These are phyloP conservation scores for Bradypodion ventrale DNA, from an alignment of 2,797 vertebrate genomes.

Conservation along the genomic window DNA sequence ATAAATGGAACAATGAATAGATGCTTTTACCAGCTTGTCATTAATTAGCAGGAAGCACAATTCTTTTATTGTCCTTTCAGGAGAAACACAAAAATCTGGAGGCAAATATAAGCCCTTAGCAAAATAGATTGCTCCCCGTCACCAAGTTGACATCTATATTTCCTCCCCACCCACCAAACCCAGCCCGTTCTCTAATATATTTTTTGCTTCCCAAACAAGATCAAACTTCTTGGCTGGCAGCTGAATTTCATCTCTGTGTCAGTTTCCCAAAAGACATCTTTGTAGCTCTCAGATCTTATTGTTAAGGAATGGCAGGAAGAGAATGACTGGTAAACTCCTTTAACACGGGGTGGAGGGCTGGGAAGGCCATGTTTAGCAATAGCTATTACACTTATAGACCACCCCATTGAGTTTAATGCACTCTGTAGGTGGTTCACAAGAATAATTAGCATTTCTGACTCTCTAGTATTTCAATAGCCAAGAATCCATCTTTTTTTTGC, in stretches of 20 bases:
- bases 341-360: neutral
- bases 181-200: slow-evolving; percentile 36
- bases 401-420: no score
- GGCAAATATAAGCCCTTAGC: slow-evolving; percentile 81
- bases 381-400: no score
- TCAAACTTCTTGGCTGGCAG: slow-evolving; percentile 60
- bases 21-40: slow-evolving; percentile 86
- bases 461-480: no score
- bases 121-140: slow-evolving; percentile 78
- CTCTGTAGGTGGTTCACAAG: no score
- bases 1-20: slow-evolving; percentile 86
- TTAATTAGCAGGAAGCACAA: slow-evolving; percentile 91
- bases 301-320: neutral
- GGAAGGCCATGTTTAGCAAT: no score
- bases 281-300: slow-evolving; percentile 14
- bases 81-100: slow-evolving; percentile 84
- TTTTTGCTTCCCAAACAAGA: slow-evolving; percentile 64
- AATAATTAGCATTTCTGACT: no score
- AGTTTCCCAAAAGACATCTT: slow-evolving; percentile 48
- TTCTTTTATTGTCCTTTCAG: slow-evolving; percentile 87
- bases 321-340: neutral
- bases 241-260: slow-evolving; percentile 52
- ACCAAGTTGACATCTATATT: slow-evolving; percentile 80
- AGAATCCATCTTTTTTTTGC: no score
- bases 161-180: slow-evolving; percentile 55